Percentiles rank a stretch among this genome's conserved stretches.
phyloP scores from a whole-genome alignment of 2,797 vertebrate genomes.

The Apogon talboti region DNA sequence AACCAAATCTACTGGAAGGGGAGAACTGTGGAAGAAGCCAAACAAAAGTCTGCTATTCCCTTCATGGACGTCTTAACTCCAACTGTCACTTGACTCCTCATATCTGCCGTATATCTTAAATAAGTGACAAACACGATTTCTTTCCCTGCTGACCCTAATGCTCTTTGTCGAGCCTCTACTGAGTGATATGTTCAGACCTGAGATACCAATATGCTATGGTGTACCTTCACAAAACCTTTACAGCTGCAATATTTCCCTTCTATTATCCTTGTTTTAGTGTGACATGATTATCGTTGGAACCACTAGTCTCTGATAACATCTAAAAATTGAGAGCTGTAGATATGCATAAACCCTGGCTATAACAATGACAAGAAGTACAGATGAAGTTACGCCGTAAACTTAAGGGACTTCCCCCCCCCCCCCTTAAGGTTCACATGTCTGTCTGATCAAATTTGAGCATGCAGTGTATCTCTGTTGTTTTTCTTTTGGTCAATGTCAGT shows the following conservation, averaged over 20 bases:
- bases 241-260: constrained; percentile 57
- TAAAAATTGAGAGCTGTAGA: constrained; percentile 50
- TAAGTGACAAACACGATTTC: constrained; percentile 7
- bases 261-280: constrained; percentile 45
- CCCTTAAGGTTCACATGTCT: constrained; percentile 19
- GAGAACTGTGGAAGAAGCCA: constrained; percentile 55
- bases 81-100: constrained; percentile 31
- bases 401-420: constrained; percentile 27
- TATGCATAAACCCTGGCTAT: constrained; percentile 55
- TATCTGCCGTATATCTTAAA: constrained; percentile 22
- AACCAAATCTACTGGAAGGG: constrained; percentile 53
- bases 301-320: constrained; percentile 54
- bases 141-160: constrained; percentile 30
- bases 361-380: constrained; percentile 46
- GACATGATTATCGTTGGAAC: constrained; percentile 55
- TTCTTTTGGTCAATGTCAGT: constrained; percentile 17
- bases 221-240: constrained; percentile 50
- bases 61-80: constrained; percentile 33
- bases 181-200: constrained; percentile 17
- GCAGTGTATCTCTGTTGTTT: constrained; percentile 1
- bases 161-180: constrained; percentile 26
- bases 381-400: constrained; percentile 52
- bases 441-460: constrained; percentile 17
- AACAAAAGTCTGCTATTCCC: constrained; percentile 51
- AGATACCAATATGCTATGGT: constrained; percentile 70